Percentiles rank a stretch among this genome's conserved stretches.
phyloP scores from a whole-genome alignment of 35 echinoderm and acorn worm genomes.

The Hemicentrotus pulcherrimus region DNA sequence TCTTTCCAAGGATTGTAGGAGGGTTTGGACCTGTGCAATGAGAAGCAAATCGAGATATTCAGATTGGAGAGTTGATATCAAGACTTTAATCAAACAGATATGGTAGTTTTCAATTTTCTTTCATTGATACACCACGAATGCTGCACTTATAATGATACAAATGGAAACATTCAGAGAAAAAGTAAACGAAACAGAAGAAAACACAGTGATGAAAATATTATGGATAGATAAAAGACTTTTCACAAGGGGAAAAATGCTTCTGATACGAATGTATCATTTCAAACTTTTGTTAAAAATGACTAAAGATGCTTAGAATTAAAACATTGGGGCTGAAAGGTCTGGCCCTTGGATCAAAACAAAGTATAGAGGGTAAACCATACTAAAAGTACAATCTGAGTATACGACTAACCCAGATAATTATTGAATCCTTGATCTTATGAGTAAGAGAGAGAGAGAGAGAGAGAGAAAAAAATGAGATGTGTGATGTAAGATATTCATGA shows the following conservation, averaged over 20 bases:
- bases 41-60: background rate
- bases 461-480: background rate
- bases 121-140: background rate
- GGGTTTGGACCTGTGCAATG: slow-evolving; percentile 69
- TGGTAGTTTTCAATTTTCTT: background rate
- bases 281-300: background rate
- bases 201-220: background rate
- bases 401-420: background rate
- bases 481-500: slow-evolving; percentile 30
- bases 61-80: background rate
- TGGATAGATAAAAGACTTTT: background rate
- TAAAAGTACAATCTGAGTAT: background rate
- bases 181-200: background rate
- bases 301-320: background rate
- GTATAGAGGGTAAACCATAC: too few species aligned
- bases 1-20: slow-evolving; percentile 91
- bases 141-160: background rate
- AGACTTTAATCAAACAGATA: background rate
- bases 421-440: background rate
- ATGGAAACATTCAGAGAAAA: background rate
- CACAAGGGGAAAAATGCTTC: background rate
- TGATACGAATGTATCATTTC: background rate
- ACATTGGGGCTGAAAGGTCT: background rate
- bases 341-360: too few species aligned
- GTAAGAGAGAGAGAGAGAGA: background rate